Conservation (phyloP, 2,113 vertebrate species). For the Pionites leucogaster region DNA sequence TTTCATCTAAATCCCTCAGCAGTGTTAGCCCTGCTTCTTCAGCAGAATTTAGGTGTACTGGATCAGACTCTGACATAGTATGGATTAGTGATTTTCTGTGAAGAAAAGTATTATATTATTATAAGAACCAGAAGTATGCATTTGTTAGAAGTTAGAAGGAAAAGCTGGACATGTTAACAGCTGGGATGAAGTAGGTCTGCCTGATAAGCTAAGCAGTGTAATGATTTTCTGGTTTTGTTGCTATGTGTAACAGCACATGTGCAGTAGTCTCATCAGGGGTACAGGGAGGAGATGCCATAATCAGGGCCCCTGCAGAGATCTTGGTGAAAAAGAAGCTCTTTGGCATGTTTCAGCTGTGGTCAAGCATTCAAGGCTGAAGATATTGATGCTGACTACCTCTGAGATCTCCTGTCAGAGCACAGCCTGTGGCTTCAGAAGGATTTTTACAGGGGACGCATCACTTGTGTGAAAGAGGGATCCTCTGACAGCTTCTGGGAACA, state of each 20-base stretch:
- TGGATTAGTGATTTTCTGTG: not conserved
- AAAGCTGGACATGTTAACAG: not conserved
- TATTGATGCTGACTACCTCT: not conserved
- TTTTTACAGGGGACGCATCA: not conserved
- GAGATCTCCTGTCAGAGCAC: not conserved
- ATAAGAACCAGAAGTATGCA: not conserved
- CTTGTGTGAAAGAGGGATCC: not conserved
- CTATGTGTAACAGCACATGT: not conserved
- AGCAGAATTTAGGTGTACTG: not conserved
- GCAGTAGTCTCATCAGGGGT: not conserved
- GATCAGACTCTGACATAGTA: not conserved
- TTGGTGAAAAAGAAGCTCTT: not conserved
- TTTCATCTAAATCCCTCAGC: not conserved
- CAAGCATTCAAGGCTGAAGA: not conserved
- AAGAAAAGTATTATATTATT: not conserved
- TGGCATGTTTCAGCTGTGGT: not conserved
- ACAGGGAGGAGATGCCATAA: not conserved
- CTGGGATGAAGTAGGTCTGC: not conserved
- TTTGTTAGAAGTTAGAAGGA: not conserved
- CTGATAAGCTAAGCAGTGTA: not conserved
- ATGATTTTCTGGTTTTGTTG: not conserved
- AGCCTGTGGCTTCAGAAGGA: not conserved
- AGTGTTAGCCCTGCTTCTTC: not conserved
- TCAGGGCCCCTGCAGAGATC: not conserved
- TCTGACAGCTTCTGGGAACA: not conserved